Evolutionary conservation across 1,140 invertebrate species (phyloP), one percentile per base, ranked within the genome.

Genomic region (Bombus consobrinus): DNA sequence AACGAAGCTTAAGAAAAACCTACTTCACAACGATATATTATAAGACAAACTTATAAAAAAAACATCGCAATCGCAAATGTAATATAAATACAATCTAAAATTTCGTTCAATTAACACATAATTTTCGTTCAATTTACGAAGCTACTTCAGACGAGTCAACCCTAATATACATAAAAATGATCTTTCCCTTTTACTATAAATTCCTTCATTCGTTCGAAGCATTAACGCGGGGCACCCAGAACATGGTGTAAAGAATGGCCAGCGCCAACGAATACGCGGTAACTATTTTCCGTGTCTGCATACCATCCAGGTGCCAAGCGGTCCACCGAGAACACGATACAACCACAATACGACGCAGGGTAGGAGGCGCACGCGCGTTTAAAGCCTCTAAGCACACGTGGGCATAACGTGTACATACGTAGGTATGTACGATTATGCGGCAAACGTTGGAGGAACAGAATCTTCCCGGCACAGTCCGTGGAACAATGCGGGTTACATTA

Each of bases 281-380:
- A 86, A 86, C 83, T 75, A 79, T 86, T 88, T 83, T 83, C 75
- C 88, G 32, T 62, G 66, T 66, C 41, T 15, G 64, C 86, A 88
- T 84, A 76, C 75, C 69, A 37, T 8, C 12, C 71, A 43, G 69
- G 69, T 37, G 81, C 47, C 87, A 66, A 84, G 81, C 53, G 86
- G 81, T 69, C 53, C 34, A 69, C 57, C 87, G 64, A 47, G 78
- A 85, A 85, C 78, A 62, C 88, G 82, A 71, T 43, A 22, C 80
- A 22, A 57, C 59, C 59, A n/a, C 82, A 68, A 32, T 77, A 68
- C 71, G 41, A 25, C 43, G 15, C 64, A n/a, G 25, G 18, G 18
- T 53, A 53, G 28, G 34, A 62, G 66, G n/a, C 22, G 32, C 41
- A 34, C 1, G 18, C 43, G 43, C 18, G 22, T 15, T 2, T 25